Percentiles rank a stretch among this genome's conserved stretches.
Evolutionary conservation across 2,888 invertebrate species (phyloP).

Genomic region (Pseudolycoriella hygida): DNA sequence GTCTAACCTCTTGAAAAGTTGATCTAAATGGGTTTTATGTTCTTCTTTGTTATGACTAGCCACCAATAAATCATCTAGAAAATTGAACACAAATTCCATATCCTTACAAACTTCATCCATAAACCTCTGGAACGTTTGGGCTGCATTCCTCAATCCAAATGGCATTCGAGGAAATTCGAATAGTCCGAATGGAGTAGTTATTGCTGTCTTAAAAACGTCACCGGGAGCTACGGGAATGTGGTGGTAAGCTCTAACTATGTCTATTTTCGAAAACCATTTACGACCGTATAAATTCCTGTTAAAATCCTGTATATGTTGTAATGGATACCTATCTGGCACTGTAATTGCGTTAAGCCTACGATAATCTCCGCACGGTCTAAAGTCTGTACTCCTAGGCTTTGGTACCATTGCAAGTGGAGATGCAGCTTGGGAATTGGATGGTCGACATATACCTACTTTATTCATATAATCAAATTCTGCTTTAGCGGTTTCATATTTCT

Average conservation of each 20-base stretch:
- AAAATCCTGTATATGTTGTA: too few relatives aligned
- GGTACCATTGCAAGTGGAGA: conserved; percentile 7
- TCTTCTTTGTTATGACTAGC: conserved; percentile 9
- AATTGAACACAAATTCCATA: conserved; percentile 15
- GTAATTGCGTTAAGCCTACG: conserved; percentile 6
- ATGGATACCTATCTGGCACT: too few relatives aligned
- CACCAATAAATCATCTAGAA: conserved; percentile 17
- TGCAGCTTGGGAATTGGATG: conserved; percentile 6
- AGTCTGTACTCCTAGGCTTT: not conserved
- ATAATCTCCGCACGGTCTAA: conserved; percentile 8
- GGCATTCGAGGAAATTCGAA: too few relatives aligned
- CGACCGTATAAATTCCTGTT: not conserved
- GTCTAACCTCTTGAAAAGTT: conserved; percentile 13
- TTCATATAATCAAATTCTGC: conserved; percentile 9
- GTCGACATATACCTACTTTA: conserved; percentile 7
- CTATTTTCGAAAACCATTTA: conserved; percentile 12
- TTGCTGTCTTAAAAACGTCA: too few relatives aligned
- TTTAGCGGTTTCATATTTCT: conserved; percentile 7
- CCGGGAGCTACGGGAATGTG: too few relatives aligned
- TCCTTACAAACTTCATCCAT: too few relatives aligned
- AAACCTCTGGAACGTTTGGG: conserved; percentile 18
- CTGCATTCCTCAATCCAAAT: too few relatives aligned
- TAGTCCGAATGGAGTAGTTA: too few relatives aligned
- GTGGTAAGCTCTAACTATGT: too few relatives aligned
- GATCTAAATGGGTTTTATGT: too few relatives aligned